These are phyloP conservation scores for Neolamprologus variostigma DNA, from an alignment of 2,113 vertebrate species.

Conservation along the genomic window DNA sequence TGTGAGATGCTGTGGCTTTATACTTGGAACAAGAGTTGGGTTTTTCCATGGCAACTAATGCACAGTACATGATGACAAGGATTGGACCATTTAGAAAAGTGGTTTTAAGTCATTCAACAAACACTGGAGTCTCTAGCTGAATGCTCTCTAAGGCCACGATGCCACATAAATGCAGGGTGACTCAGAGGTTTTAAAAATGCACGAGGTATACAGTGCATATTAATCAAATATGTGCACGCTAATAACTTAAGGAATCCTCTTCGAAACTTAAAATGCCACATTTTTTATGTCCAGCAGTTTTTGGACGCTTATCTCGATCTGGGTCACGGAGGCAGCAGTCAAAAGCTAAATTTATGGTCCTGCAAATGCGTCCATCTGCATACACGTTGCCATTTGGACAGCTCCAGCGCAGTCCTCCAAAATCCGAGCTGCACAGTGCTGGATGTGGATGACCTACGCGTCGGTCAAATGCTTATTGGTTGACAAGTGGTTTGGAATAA, in stretches of 20 bases:
- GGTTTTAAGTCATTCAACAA: neutral
- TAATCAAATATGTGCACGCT: neutral
- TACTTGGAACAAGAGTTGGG: neutral
- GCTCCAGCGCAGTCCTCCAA: neutral
- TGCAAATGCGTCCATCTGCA: neutral
- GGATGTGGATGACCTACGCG: neutral
- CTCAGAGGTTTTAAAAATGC: neutral
- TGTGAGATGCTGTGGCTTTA: neutral
- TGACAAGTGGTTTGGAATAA: neutral
- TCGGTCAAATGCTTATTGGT: neutral
- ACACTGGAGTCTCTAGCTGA: neutral
- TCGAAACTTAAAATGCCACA: neutral
- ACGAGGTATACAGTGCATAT: neutral
- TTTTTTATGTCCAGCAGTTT: neutral
- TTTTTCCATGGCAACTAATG: neutral
- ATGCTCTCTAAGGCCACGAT: neutral
- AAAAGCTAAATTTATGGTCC: neutral
- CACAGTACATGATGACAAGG: neutral
- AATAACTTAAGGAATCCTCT: neutral
- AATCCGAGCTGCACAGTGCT: neutral
- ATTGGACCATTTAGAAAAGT: neutral
- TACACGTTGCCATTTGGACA: fast-evolving
- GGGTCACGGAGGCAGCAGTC: neutral
- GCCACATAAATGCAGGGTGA: neutral
- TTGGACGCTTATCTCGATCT: neutral